Percentiles rank a stretch among this genome's conserved stretches.
phyloP scores from a whole-genome alignment of 2,797 vertebrate genomes.

The Parauchenoglanis ngamensis region DNA sequence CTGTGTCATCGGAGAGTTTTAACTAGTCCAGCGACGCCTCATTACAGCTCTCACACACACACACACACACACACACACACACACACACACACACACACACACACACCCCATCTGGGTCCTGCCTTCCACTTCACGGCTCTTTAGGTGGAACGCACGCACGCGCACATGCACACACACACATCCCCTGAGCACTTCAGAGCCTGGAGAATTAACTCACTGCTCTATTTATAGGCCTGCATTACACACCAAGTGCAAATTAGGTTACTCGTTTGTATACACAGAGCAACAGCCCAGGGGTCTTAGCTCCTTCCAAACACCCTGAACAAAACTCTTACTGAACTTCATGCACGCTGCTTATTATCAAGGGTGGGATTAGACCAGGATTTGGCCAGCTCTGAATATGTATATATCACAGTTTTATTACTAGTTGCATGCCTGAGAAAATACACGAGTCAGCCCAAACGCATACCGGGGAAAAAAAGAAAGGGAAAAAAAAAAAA shows the following conservation, averaged over 20 bases:
- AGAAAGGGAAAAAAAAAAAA: not conserved
- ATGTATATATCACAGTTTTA: slow-evolving; percentile 77
- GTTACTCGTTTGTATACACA: slow-evolving; percentile 72
- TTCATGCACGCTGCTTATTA: slow-evolving; percentile 66
- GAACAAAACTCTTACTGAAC: slow-evolving; percentile 73
- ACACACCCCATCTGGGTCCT: slow-evolving; percentile 29
- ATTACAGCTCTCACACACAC: slow-evolving; percentile 61
- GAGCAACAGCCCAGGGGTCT: slow-evolving; percentile 62
- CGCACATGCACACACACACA: slow-evolving; percentile 30
- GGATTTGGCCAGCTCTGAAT: slow-evolving; percentile 68
- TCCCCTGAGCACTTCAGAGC: slow-evolving; percentile 48
- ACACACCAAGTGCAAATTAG: slow-evolving; percentile 79
- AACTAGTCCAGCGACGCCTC: slow-evolving; percentile 76
- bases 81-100: slow-evolving; percentile 9
- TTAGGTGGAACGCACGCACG: slow-evolving; percentile 38
- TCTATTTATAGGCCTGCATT: slow-evolving; percentile 70
- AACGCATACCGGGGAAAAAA: not conserved
- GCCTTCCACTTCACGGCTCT: slow-evolving; percentile 64
- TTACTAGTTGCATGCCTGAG: slow-evolving; percentile 60
- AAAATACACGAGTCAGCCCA: slow-evolving; percentile 50
- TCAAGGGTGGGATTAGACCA: slow-evolving; percentile 74
- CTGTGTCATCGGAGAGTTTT: slow-evolving; percentile 67
- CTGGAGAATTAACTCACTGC: slow-evolving; percentile 57
- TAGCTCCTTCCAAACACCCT: slow-evolving; percentile 63
- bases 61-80: not conserved